Base-by-base conservation (phyloP, 2,888 invertebrate genomes). In the Napeogenes sylphis region DNA sequence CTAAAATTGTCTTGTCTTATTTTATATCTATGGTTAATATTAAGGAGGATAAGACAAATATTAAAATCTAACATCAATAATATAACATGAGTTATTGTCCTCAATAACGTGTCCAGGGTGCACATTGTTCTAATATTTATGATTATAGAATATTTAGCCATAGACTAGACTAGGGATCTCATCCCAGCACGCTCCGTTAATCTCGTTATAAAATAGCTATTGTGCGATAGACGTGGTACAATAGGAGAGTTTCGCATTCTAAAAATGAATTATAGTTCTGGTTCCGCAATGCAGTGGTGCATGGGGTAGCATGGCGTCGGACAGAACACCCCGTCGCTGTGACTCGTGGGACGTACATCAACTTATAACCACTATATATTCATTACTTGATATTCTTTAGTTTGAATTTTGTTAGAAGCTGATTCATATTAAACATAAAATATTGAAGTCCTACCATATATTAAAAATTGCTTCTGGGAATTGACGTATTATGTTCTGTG, bases 271-370 rank as follows among this genome's bases (percentile, higher is more conserved):
- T 88, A 88, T 88, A 79, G 84, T 80, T 76, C 77, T 79, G 72
- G 82, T 84, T 83, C 87, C 87, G 90, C 90, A 90, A 82, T 90
- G 90, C 90, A 88, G 88, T 87, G 71, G 83, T 78, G 81, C 85
- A 87, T 85, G 83, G 87, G 85, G 84, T 82, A 78, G 80, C 73
- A 72, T 66, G 66, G 53, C 61, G 61, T 57, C 64, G 64, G 61
- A 61, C 21, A 61, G 56, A 53, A 38, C 56, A 61, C 57, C 57
- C 59, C 55, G 47, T 61, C 38, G 42, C 46, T 53, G 54, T 57
- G 57, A 56, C 62, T 66, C 62, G 56, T 59, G 61, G 55, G 57
- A 61, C 45, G 59, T 45, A 21, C 51, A 56, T 51, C 35, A 14
- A 53, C 45, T 42, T 33, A 45, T 33, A 58, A 45, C 42, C 30